phyloP scores from a whole-genome alignment of 2,113 vertebrate genomes.

The Phodopus roborovskii region DNA sequence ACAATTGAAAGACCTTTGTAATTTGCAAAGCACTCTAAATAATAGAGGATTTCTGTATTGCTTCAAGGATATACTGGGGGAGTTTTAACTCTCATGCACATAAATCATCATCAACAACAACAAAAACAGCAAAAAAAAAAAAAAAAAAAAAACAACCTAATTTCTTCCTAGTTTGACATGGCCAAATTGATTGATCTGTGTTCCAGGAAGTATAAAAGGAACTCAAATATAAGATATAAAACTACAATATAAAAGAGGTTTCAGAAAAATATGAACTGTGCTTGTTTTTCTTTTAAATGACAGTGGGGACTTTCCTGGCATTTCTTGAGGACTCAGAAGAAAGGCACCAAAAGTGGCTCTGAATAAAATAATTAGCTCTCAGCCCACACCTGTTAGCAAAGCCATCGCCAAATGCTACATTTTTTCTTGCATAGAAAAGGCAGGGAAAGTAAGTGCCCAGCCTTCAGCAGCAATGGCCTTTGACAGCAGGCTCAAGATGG shows the following conservation, averaged over 20 bases:
- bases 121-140: conserved; percentile 34
- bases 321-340: conserved; percentile 70
- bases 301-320: conserved; percentile 76
- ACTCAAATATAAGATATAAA: background rate
- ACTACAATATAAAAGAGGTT: conserved; percentile 60
- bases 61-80: background rate
- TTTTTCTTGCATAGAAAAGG: conserved; percentile 14
- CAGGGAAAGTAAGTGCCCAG: background rate
- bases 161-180: conserved; percentile 47
- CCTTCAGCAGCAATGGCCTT: background rate
- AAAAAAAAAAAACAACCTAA: no score
- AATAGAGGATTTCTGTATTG: background rate
- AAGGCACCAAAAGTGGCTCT: background rate
- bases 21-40: background rate
- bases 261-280: conserved; percentile 61
- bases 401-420: background rate
- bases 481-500: background rate
- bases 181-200: conserved; percentile 34
- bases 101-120: conserved; percentile 45
- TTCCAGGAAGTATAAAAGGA: conserved; percentile 66
- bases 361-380: conserved; percentile 27
- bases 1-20: background rate
- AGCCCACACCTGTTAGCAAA: background rate
- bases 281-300: conserved; percentile 37
- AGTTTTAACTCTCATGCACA: background rate